Conservation (phyloP, 2,888 invertebrate species). For the Dynastes grantii region DNA sequence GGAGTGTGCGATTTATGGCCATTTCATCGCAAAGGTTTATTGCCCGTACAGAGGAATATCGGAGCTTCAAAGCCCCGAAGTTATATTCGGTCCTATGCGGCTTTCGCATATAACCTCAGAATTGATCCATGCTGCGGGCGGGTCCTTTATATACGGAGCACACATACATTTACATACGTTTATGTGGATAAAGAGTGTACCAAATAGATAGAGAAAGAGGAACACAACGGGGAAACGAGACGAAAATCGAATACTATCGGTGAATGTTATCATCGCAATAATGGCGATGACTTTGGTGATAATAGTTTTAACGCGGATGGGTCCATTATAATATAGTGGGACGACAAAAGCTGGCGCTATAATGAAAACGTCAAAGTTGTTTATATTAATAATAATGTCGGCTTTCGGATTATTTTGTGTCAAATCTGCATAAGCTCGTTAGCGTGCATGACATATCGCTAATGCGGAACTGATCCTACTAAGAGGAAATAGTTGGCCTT, state of each 20-base stretch:
- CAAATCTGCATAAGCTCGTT: constrained; percentile 25
- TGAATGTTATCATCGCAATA: constrained; percentile 13
- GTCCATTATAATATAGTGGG: background rate
- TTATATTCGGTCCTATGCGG: background rate
- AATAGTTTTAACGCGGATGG: constrained; percentile 28
- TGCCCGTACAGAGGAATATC: background rate
- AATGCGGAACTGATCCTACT: background rate
- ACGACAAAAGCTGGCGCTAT: background rate
- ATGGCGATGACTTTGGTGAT: background rate
- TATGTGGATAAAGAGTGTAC: constrained; percentile 6
- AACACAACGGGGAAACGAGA: background rate
- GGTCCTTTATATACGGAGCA: background rate
- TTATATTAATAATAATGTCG: constrained; percentile 22
- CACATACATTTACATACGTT: background rate
- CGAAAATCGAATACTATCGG: background rate
- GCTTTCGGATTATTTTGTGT: constrained; percentile 4
- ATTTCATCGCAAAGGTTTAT: constrained; percentile 40
- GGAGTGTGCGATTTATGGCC: constrained; percentile 22
- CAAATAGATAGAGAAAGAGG: background rate
- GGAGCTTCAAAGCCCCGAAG: background rate
- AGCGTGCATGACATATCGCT: background rate
- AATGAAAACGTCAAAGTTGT: constrained; percentile 13
- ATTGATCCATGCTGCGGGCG: constrained; percentile 7
- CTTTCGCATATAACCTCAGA: constrained; percentile 5
- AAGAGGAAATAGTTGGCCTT: no score